A percentile compares a stretch with the other conserved stretches of the same genome.
These are phyloP conservation scores for Hymenopus coronatus DNA, from an alignment of 2,888 invertebrate genomes.

Conservation along the genomic window DNA sequence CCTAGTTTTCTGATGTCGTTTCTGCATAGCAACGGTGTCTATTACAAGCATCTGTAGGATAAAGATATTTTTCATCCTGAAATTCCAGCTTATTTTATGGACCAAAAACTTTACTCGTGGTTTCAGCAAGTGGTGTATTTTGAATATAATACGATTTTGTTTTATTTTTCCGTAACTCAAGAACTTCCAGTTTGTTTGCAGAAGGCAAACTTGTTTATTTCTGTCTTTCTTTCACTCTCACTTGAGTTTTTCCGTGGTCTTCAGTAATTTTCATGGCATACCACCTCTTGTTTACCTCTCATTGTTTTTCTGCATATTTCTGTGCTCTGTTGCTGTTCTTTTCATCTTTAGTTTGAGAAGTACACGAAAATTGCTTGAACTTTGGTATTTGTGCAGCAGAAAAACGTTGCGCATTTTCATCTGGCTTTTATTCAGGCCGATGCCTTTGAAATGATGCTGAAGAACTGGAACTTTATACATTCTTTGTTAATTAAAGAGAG, in stretches of 20 bases:
- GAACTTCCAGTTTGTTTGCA: background rate
- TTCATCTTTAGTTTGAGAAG: background rate
- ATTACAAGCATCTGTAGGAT: too few relatives aligned
- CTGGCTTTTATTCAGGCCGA: background rate
- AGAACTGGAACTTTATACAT: background rate
- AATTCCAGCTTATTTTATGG: too few relatives aligned
- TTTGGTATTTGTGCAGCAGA: background rate
- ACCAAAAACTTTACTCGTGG: too few relatives aligned
- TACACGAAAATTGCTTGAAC: background rate
- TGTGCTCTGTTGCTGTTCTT: background rate
- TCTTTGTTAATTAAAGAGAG: constrained; percentile 10
- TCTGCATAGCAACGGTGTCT: too few relatives aligned
- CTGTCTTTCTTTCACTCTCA: background rate
- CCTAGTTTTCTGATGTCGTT: too few relatives aligned
- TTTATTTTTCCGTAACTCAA: too few relatives aligned
- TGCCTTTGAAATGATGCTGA: background rate
- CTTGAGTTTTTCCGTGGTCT: background rate
- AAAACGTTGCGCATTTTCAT: background rate
- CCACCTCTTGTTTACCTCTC: background rate
- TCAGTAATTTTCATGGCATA: background rate
- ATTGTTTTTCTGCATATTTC: background rate
- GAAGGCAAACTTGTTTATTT: background rate
- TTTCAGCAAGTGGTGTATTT: too few relatives aligned
- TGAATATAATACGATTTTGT: too few relatives aligned
- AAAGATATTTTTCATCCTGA: too few relatives aligned